Percentiles rank a stretch among this genome's conserved stretches.
phyloP scores from a whole-genome alignment of 1,140 invertebrate genomes.

The Cydia strobilella region DNA sequence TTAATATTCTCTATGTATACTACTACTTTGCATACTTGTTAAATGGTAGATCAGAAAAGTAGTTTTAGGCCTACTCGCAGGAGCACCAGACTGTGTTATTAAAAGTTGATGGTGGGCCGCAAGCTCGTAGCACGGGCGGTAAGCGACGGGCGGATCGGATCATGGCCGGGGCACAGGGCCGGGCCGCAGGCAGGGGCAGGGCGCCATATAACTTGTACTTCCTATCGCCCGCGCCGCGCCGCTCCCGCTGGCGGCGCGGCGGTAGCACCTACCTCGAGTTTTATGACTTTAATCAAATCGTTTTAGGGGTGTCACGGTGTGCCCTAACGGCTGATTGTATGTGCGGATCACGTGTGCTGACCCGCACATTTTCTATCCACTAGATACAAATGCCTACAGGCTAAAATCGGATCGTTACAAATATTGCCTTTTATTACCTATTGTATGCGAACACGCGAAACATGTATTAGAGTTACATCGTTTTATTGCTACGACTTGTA shows the following conservation, averaged over 20 bases:
- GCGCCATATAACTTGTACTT: conserved; percentile 64
- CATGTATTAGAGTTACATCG: conserved; percentile 51
- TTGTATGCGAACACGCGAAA: conserved; percentile 51
- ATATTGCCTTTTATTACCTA: conserved; percentile 47
- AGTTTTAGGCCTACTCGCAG: conserved; percentile 68
- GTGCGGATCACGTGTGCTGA: conserved; percentile 55
- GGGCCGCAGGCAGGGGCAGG: conserved; percentile 55
- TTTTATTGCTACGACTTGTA: conserved; percentile 36
- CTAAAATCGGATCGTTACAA: conserved; percentile 48
- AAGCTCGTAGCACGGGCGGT: not conserved
- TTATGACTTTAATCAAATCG: conserved; percentile 75
- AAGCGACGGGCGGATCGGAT: conserved; percentile 36
- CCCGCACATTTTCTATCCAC: conserved; percentile 46
- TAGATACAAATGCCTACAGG: conserved; percentile 37
- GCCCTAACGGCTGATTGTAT: conserved; percentile 60
- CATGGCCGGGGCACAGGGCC: conserved; percentile 50
- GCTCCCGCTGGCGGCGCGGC: conserved; percentile 38
- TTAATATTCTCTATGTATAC: not conserved
- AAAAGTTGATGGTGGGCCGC: conserved; percentile 65
- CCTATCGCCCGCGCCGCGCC: conserved; percentile 49
- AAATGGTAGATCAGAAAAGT: conserved; percentile 65
- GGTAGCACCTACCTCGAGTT: conserved; percentile 54
- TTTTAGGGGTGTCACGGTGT: conserved; percentile 63
- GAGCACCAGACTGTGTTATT: conserved; percentile 78
- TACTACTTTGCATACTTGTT: conserved; percentile 5